These are phyloP conservation scores for Heliocidaris tuberculata DNA, from an alignment of 35 echinoderm and acorn worm genomes.

Conservation along the genomic window DNA sequence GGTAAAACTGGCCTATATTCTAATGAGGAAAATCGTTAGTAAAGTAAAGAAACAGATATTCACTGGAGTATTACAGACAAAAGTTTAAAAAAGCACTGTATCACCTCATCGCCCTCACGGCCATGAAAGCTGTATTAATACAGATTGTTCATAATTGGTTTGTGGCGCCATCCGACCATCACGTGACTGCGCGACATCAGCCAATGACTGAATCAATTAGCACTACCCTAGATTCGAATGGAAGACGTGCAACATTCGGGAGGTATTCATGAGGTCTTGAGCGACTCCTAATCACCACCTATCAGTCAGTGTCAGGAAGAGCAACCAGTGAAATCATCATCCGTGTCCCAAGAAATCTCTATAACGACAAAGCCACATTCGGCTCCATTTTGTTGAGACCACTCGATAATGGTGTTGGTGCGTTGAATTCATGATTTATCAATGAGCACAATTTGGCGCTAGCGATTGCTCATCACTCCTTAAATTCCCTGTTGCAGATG, in stretches of 20 bases:
- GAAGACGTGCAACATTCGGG: neutral
- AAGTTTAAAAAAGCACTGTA: neutral
- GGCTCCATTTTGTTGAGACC: neutral
- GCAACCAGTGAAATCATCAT: neutral
- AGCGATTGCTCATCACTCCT: neutral
- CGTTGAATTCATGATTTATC: neutral
- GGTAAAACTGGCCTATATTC: neutral
- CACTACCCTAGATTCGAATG: neutral
- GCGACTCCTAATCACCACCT: neutral
- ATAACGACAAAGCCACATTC: neutral
- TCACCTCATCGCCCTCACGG: neutral
- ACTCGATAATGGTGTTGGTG: neutral
- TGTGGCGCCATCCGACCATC: neutral
- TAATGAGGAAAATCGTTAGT: neutral
- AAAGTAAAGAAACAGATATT: neutral
- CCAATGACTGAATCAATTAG: constrained; percentile 2
- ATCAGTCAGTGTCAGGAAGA: neutral
- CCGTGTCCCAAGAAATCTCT: neutral
- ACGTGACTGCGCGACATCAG: neutral
- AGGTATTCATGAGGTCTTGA: neutral
- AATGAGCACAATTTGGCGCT: neutral
- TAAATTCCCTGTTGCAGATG: neutral
- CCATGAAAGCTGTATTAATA: neutral
- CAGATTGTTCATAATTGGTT: neutral
- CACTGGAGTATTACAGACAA: neutral